phyloP scores from a whole-genome alignment of 2,113 vertebrate species.

The Hyperoodon ampullatus region DNA sequence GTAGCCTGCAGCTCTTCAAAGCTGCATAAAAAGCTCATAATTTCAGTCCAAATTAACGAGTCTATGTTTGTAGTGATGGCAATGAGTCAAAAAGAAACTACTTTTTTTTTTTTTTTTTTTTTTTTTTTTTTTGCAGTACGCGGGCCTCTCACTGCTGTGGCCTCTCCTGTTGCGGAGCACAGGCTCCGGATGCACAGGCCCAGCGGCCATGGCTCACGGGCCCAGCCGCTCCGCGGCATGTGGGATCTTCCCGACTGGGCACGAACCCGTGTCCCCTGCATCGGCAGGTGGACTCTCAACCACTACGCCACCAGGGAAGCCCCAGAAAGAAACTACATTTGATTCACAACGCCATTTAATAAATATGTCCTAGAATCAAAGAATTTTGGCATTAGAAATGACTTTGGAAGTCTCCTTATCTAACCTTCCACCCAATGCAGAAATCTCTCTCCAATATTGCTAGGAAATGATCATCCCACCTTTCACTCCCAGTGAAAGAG shows the following conservation, averaged over 20 bases:
- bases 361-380: neutral
- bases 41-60: neutral
- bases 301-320: no score
- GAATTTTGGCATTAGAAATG: constrained; percentile 10
- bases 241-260: no score
- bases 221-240: no score
- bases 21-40: neutral
- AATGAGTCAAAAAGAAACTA: neutral
- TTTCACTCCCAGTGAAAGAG: neutral
- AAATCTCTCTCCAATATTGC: neutral
- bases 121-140: no score
- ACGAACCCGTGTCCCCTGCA: no score
- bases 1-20: neutral
- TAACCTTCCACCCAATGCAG: neutral
- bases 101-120: neutral
- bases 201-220: no score
- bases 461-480: neutral
- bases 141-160: no score
- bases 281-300: no score
- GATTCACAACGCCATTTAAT: constrained; percentile 25
- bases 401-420: neutral
- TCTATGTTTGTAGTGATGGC: neutral
- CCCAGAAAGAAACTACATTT: neutral
- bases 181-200: no score
- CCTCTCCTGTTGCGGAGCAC: no score